These are phyloP conservation scores for Rhyacichthys aspro DNA, from an alignment of 2,797 vertebrate genomes.

Conservation along the genomic window DNA sequence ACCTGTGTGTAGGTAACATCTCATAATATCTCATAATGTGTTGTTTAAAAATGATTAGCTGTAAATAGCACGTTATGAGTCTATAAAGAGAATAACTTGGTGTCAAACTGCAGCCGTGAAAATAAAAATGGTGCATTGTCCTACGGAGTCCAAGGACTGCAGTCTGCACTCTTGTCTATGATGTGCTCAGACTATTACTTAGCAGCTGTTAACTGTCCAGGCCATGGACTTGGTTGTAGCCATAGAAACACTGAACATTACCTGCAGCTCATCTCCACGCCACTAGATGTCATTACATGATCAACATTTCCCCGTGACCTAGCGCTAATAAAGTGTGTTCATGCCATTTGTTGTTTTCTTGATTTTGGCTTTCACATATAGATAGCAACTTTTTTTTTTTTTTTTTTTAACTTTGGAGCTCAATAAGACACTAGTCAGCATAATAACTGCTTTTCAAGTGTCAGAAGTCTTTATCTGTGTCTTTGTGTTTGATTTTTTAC, in stretches of 20 bases:
- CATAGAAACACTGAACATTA: conserved; percentile 58
- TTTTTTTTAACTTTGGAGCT: too few species aligned
- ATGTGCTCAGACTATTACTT: conserved; percentile 14
- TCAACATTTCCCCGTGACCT: neutral
- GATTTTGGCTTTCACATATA: too few species aligned
- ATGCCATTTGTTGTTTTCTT: too few species aligned
- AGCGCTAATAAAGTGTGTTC: too few species aligned
- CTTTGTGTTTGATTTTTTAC: too few species aligned
- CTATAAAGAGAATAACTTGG: neutral
- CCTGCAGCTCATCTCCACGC: neutral
- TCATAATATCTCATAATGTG: neutral
- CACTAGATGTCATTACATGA: conserved; percentile 43
- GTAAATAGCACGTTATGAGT: neutral
- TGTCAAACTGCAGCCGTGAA: neutral
- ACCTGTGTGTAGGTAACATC: conserved; percentile 37
- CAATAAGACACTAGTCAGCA: too few species aligned
- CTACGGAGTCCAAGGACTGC: neutral
- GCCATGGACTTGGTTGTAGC: conserved; percentile 35
- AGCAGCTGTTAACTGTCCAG: conserved; percentile 33
- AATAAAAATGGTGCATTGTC: neutral
- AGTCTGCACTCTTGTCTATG: conserved; percentile 2
- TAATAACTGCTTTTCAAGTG: too few species aligned
- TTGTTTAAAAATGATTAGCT: too few species aligned
- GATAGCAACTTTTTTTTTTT: too few species aligned
- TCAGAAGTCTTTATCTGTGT: too few species aligned